phyloP scores from a whole-genome alignment of 2,113 vertebrate genomes.

The Pelecanoides urinatrix region DNA sequence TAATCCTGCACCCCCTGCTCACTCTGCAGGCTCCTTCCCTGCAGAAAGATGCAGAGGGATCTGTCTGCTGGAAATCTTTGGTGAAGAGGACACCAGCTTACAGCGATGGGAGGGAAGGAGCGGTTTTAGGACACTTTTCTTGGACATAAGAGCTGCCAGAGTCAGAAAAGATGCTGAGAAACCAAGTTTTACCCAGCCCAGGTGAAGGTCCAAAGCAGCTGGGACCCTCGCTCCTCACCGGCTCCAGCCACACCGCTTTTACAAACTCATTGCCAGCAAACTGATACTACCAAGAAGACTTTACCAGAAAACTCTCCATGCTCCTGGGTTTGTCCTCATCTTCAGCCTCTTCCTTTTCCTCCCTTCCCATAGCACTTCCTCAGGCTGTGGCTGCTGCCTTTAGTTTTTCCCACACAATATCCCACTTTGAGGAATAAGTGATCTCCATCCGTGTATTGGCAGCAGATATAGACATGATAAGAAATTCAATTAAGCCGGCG shows the following conservation, averaged over 20 bases:
- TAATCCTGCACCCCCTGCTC: neutral
- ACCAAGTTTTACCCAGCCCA: neutral
- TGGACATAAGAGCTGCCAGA: neutral
- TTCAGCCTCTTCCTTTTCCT: neutral
- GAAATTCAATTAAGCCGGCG: neutral
- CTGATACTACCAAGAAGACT: neutral
- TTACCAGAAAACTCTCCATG: neutral
- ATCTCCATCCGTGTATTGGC: neutral
- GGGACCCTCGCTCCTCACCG: neutral
- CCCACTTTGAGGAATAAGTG: neutral
- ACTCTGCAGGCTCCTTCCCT: neutral
- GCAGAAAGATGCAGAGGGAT: neutral
- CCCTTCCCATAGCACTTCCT: neutral
- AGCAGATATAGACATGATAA: neutral
- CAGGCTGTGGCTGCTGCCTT: neutral
- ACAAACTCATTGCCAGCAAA: neutral
- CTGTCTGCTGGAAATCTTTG: neutral
- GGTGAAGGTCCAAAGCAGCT: neutral
- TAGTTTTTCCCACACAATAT: neutral
- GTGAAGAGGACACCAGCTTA: too few relatives aligned
- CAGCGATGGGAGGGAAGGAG: neutral
- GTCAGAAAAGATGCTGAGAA: neutral
- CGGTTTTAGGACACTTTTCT: neutral
- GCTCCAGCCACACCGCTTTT: rapidly evolving
- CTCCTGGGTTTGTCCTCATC: neutral